A percentile compares a stretch with the other conserved stretches of the same genome.
Evolutionary conservation across 2,797 vertebrate genomes (phyloP).

Genomic region (Chloroceryle inda): DNA sequence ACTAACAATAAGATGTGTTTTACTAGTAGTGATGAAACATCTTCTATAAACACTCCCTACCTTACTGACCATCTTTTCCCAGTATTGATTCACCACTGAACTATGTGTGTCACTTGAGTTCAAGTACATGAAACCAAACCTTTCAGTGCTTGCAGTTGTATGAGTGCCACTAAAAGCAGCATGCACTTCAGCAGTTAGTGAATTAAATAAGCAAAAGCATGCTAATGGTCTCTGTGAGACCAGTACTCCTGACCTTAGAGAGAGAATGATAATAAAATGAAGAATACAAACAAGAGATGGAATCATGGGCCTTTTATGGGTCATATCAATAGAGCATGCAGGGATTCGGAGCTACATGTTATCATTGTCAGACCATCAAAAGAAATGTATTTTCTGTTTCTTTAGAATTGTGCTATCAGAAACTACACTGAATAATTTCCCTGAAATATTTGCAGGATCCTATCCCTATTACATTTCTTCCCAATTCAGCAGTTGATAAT

Average conservation of each 20-base stretch:
- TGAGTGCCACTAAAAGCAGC: slow-evolving; percentile 76
- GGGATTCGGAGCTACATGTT: slow-evolving; percentile 46
- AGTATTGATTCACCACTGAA: slow-evolving; percentile 82
- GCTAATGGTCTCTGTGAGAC: slow-evolving; percentile 68
- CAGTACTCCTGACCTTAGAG: slow-evolving; percentile 67
- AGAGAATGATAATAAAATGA: slow-evolving; percentile 77
- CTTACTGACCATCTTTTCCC: slow-evolving; percentile 73
- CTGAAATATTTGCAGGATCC: slow-evolving; percentile 16
- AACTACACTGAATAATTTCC: neutral
- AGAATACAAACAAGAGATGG: slow-evolving; percentile 61
- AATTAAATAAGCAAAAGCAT: slow-evolving; percentile 78
- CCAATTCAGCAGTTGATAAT: neutral
- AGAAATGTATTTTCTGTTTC: slow-evolving; percentile 45
- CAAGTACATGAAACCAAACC: slow-evolving; percentile 81
- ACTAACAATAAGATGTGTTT: slow-evolving; percentile 84
- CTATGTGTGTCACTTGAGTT: slow-evolving; percentile 83
- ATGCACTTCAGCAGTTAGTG: slow-evolving; percentile 67
- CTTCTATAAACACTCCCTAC: slow-evolving; percentile 85
- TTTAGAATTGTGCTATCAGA: slow-evolving; percentile 24
- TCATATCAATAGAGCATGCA: slow-evolving; percentile 50
- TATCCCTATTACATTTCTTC: neutral
- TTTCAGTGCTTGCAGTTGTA: slow-evolving; percentile 69
- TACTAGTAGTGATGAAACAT: slow-evolving; percentile 83
- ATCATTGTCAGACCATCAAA: slow-evolving; percentile 47
- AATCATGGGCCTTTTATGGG: slow-evolving; percentile 61